Evolutionary conservation across 2,797 vertebrate species (phyloP).

Genomic region (Dallia pectoralis): DNA sequence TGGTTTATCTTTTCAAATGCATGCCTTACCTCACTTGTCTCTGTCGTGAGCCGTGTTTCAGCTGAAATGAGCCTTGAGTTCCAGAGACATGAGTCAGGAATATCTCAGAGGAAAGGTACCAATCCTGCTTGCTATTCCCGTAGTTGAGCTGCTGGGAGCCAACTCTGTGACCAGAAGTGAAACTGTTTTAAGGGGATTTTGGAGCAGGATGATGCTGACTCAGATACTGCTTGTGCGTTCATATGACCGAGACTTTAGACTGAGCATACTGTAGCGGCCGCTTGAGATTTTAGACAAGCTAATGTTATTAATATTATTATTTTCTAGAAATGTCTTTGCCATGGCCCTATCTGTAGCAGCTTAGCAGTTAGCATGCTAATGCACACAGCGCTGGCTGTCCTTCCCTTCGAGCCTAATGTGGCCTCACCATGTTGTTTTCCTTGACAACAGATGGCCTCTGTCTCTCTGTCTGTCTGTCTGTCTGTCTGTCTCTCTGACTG

Average conservation of each 20-base stretch:
- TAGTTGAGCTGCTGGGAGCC: background rate
- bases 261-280: background rate
- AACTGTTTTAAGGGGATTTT: constrained; percentile 31
- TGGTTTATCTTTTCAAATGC: background rate
- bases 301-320: background rate
- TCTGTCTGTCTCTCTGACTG: constrained; percentile 9
- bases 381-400: constrained; percentile 26
- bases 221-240: constrained; percentile 6
- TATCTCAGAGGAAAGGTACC: background rate
- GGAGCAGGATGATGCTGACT: constrained; percentile 39
- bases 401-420: constrained; percentile 38
- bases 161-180: constrained; percentile 38
- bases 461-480: background rate
- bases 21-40: background rate
- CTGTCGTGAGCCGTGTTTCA: constrained; percentile 3
- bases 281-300: background rate
- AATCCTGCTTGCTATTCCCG: background rate
- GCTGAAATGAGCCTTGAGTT: background rate
- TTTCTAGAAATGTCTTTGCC: background rate
- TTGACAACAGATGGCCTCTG: constrained; percentile 45
- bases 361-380: constrained; percentile 18
- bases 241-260: background rate
- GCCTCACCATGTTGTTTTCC: constrained; percentile 48
- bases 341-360: background rate
- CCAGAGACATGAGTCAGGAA: background rate